Conservation (phyloP, 2,888 invertebrate species). For the Alcis repandata region DNA sequence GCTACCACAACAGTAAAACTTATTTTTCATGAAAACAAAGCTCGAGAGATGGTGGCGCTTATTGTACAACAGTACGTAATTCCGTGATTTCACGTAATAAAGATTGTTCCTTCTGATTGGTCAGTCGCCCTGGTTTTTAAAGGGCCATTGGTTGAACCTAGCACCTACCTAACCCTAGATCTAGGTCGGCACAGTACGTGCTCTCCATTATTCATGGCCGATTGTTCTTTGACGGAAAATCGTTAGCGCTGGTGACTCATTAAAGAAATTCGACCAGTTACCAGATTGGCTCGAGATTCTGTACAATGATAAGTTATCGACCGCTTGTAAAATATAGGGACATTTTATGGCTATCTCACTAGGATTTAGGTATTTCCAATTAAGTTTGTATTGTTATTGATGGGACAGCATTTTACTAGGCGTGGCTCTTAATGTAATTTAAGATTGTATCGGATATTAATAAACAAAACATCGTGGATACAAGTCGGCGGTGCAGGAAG, state of each 20-base stretch:
- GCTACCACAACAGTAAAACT: no score
- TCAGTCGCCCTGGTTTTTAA: constrained; percentile 52
- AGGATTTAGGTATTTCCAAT: constrained; percentile 35
- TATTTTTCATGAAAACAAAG: no score
- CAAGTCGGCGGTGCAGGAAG: constrained; percentile 22
- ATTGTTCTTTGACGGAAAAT: constrained; percentile 80
- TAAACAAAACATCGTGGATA: constrained; percentile 23
- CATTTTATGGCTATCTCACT: constrained; percentile 33
- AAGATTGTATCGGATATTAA: constrained; percentile 31
- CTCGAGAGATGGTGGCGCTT: neutral
- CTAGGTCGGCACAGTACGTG: constrained; percentile 70
- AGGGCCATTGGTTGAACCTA: constrained; percentile 40
- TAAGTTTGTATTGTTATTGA: constrained; percentile 35
- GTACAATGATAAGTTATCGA: constrained; percentile 39
- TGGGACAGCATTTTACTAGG: constrained; percentile 24
- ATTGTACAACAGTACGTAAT: constrained; percentile 42
- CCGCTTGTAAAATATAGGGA: constrained; percentile 33
- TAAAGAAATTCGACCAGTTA: constrained; percentile 72
- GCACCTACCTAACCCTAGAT: constrained; percentile 53
- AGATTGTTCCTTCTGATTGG: constrained; percentile 53
- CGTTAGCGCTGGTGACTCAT: constrained; percentile 80
- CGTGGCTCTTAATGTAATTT: constrained; percentile 25
- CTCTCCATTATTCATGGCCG: constrained; percentile 80
- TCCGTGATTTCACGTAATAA: constrained; percentile 68
- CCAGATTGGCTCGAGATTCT: constrained; percentile 42